Evolutionary conservation across 2,113 vertebrate species (phyloP).

Genomic region (Crotalus helleri): DNA sequence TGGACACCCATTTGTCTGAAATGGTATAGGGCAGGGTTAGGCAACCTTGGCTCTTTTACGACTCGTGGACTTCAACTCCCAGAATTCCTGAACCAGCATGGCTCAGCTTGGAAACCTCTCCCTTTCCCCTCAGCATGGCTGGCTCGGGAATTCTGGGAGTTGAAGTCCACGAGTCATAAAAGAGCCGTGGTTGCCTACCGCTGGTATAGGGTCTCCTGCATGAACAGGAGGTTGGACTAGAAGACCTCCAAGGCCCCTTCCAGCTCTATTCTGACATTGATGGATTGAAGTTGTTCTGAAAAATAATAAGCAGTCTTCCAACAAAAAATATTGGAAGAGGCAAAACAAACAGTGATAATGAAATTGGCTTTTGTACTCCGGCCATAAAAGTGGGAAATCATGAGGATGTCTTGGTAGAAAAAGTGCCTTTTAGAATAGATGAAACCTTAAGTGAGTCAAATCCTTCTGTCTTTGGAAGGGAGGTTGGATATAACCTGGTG

Average conservation of each 20-base stretch:
- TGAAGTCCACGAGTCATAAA: too few relatives aligned
- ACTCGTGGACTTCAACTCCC: too few relatives aligned
- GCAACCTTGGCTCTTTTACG: too few relatives aligned
- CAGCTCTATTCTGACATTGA: too few relatives aligned
- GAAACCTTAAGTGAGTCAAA: constrained; percentile 2
- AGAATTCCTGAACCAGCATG: too few relatives aligned
- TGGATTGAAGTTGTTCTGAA: not conserved
- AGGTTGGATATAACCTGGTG: not conserved
- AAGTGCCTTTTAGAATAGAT: constrained; percentile 24
- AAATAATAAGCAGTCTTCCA: not conserved
- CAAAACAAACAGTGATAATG: not conserved
- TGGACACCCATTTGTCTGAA: too few relatives aligned
- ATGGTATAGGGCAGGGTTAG: too few relatives aligned
- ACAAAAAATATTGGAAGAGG: not conserved
- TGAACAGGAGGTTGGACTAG: not conserved
- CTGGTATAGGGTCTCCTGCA: too few relatives aligned
- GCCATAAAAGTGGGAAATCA: not conserved
- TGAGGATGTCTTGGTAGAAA: not conserved
- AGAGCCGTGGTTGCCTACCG: too few relatives aligned
- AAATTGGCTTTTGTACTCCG: constrained; percentile 24
- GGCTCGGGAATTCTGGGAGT: too few relatives aligned
- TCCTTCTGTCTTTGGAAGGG: constrained; percentile 7
- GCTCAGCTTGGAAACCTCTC: too few relatives aligned
- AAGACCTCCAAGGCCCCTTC: not conserved
- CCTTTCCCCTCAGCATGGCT: too few relatives aligned